phyloP scores from a whole-genome alignment of 2,113 vertebrate genomes.

The Rhadina sibilatrix region DNA sequence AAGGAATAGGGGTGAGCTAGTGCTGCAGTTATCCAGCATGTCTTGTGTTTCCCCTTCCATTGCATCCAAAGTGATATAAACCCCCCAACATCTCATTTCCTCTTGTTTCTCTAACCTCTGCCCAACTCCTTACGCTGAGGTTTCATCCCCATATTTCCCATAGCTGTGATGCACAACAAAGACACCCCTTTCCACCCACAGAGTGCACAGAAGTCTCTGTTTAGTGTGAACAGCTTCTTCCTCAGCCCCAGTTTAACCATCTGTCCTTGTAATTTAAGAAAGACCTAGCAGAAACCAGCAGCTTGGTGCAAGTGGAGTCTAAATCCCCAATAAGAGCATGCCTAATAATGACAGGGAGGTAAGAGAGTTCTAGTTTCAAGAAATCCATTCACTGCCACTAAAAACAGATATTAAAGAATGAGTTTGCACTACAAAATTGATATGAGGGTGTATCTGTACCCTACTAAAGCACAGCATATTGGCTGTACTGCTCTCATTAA shows the following conservation, averaged over 20 bases:
- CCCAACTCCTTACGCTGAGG: neutral
- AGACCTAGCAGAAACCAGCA: neutral
- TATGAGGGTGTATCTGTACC: neutral
- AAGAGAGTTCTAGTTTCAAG: neutral
- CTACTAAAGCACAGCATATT: neutral
- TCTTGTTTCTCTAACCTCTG: neutral
- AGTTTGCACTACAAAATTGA: neutral
- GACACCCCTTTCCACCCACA: neutral
- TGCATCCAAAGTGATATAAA: neutral
- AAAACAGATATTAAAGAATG: neutral
- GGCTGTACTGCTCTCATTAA: neutral
- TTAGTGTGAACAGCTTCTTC: constrained; percentile 21
- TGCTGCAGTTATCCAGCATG: neutral
- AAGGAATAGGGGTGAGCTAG: neutral
- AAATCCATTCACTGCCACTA: neutral
- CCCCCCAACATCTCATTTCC: neutral
- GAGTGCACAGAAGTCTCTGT: neutral
- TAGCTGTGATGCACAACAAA: neutral
- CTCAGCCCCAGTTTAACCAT: constrained; percentile 39
- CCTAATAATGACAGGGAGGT: neutral
- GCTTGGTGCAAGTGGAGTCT: neutral
- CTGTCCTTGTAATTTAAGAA: constrained; percentile 22
- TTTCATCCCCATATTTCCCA: neutral
- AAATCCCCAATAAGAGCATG: neutral
- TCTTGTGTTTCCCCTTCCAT: neutral